These are phyloP conservation scores for Catagonus wagneri DNA, from an alignment of 2,113 vertebrate species.

Conservation along the genomic window DNA sequence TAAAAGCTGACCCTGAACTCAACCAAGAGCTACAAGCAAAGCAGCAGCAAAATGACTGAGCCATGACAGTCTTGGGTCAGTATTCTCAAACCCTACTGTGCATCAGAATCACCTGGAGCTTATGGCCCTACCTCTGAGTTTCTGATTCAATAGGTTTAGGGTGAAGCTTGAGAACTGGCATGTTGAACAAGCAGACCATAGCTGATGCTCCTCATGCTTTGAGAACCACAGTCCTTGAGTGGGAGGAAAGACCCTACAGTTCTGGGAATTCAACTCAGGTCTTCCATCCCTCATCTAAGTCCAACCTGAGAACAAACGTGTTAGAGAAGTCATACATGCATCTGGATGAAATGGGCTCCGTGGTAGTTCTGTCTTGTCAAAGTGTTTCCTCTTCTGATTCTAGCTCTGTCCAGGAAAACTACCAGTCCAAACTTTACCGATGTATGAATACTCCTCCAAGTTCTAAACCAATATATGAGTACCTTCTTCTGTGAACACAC, in stretches of 20 bases:
- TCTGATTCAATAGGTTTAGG: not conserved
- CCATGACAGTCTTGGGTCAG: not conserved
- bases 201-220: not conserved
- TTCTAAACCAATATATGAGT: not conserved
- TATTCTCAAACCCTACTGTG: not conserved
- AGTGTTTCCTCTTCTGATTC: not conserved
- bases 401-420: not conserved
- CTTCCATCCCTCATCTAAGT: not conserved
- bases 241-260: not conserved
- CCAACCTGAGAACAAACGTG: not conserved
- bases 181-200: not conserved
- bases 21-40: not conserved
- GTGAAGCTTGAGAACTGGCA: not conserved
- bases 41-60: not conserved
- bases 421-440: not conserved
- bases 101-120: not conserved
- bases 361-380: not conserved
- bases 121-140: not conserved
- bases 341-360: too few species aligned
- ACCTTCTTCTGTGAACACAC: not conserved
- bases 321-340: not conserved
- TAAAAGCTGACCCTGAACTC: not conserved
- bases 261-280: not conserved
- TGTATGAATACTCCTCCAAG: accelerated
- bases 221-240: not conserved